Conservation (phyloP, 2,888 invertebrate genomes). For the Lasioglossum villosulum region DNA sequence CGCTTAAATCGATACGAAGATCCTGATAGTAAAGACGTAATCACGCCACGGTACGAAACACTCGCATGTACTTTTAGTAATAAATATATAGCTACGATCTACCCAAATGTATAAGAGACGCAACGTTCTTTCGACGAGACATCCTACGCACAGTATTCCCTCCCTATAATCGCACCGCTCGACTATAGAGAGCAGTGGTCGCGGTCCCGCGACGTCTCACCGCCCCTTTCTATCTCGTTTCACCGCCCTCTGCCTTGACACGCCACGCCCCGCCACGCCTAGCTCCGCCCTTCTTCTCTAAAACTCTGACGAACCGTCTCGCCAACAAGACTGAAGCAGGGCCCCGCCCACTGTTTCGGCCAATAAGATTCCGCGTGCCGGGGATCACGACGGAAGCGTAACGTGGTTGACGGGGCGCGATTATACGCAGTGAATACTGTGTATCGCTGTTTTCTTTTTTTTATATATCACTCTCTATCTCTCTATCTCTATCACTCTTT, state of each 20-base stretch:
- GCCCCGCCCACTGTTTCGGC: not conserved
- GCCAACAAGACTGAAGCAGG: not conserved
- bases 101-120: conserved; percentile 25
- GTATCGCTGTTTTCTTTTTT: not conserved
- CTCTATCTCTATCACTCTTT: not conserved
- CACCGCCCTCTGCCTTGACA: not conserved
- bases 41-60: conserved; percentile 57
- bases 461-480: not conserved
- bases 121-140: conserved; percentile 39
- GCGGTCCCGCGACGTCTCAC: not conserved
- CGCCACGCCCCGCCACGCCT: not conserved
- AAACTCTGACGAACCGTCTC: not conserved
- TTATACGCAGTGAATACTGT: conserved; percentile 13
- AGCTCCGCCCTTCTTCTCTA: not conserved
- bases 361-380: not conserved
- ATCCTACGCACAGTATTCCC: conserved; percentile 21
- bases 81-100: conserved; percentile 59
- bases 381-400: not conserved
- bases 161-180: conserved; percentile 12
- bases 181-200: not conserved
- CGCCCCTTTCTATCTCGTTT: not conserved
- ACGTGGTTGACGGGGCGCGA: not conserved
- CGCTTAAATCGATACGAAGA: conserved; percentile 71
- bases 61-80: conserved; percentile 65
- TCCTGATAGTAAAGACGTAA: conserved; percentile 65